phyloP scores from a whole-genome alignment of 2,888 invertebrate genomes.

The Pyrrhosoma nymphula region DNA sequence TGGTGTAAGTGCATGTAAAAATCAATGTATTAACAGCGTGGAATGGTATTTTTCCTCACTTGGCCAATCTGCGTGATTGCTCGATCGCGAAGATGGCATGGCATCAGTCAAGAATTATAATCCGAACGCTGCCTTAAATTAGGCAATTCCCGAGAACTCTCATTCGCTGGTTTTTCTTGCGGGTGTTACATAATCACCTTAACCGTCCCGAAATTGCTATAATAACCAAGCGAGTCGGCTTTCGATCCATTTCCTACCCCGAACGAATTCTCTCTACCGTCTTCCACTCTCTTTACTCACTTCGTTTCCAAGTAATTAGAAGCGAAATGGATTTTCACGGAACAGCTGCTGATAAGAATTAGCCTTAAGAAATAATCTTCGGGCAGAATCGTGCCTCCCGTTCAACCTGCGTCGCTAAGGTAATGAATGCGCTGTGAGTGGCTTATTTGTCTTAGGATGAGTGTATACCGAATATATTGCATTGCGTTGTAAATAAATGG shows the following conservation, averaged over 20 bases:
- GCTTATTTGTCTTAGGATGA: background rate
- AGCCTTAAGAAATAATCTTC: background rate
- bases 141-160: conserved; percentile 14
- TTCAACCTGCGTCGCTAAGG: background rate
- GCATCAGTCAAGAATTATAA: background rate
- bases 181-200: conserved; percentile 48
- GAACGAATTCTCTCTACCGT: background rate
- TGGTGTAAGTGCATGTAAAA: background rate
- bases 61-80: background rate
- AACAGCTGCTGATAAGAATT: conserved; percentile 10
- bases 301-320: conserved; percentile 55
- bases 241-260: conserved; percentile 52
- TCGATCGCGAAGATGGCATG: background rate
- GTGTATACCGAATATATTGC: too few species aligned
- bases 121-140: background rate
- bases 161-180: conserved; percentile 48
- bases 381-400: background rate
- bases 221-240: conserved; percentile 51
- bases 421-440: background rate
- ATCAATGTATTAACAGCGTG: background rate
- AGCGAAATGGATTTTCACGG: conserved; percentile 47
- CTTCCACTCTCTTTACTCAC: conserved; percentile 23
- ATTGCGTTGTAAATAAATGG: too few species aligned
- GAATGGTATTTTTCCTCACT: background rate
- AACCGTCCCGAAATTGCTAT: conserved; percentile 52